Percentiles rank a stretch among this genome's conserved stretches.
Evolutionary conservation across 2,797 vertebrate species (phyloP).

Genomic region (Myotis daubentonii): DNA sequence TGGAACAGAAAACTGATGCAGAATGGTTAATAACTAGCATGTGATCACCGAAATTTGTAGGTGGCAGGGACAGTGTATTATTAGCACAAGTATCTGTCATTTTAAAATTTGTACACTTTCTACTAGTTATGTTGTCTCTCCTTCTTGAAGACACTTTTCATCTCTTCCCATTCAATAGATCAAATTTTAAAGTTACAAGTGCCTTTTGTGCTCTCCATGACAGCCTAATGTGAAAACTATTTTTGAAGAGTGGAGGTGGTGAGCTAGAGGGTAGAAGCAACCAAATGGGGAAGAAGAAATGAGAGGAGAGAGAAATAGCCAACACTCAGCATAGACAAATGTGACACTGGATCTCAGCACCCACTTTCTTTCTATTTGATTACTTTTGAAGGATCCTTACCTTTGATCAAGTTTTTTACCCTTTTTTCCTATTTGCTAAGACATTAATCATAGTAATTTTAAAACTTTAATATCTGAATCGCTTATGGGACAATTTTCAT

Average conservation of each 20-base stretch:
- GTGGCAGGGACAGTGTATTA: background rate
- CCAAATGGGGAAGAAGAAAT: background rate
- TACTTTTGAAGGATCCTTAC: background rate
- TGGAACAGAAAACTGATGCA: background rate
- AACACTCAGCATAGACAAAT: background rate
- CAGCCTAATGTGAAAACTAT: background rate
- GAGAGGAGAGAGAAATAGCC: background rate
- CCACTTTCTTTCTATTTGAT: background rate
- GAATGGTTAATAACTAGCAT: background rate
- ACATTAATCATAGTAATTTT: background rate
- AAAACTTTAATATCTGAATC: background rate
- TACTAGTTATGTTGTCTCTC: background rate
- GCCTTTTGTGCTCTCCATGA: background rate
- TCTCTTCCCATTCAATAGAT: background rate
- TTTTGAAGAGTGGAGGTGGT: slow-evolving; percentile 1
- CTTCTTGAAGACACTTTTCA: background rate
- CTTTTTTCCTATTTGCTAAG: background rate
- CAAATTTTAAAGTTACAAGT: background rate
- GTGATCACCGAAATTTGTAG: background rate
- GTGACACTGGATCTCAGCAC: background rate
- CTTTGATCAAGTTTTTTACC: background rate
- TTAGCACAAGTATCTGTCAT: background rate
- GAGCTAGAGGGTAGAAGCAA: background rate
- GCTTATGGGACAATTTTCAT: background rate
- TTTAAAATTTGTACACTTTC: background rate